Evolutionary conservation across 2,888 invertebrate genomes (phyloP), one percentile per base, ranked within the genome.

Genomic region (Hedya salicella): DNA sequence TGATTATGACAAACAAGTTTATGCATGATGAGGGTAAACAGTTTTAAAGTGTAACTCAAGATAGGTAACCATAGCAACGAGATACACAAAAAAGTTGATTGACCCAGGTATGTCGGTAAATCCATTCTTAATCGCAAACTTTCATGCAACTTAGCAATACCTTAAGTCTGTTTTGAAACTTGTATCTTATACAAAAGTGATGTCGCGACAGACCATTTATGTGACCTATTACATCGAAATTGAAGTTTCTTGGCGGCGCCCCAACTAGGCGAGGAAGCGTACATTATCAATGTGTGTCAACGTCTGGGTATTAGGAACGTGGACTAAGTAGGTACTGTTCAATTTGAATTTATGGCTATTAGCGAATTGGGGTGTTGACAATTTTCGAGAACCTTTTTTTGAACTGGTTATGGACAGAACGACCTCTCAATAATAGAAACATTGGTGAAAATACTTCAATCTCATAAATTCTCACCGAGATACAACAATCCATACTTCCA

Each of bases 201-300:
- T 46, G 59, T 44, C 44, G 63, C 49, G 49, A 49, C 53, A 48
- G 50, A 71, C 70, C 60, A 73, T 78, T 75, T 77, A 67, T 50
- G 72, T 77, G 74, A 80, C 68, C 75, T 78, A 80, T 75, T 75
- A 73, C 71, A 60, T 69, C 57, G 48, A 74, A 74, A 76, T 75
- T 73, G 71, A 65, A 67, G 56, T 68, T 69, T 70, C 68, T 70
- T 73, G 75, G 75, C 68, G 32, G 11, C 16, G 42, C 21, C 69
- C 68, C 69, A 74, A 71, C 52, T 53, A 65, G 53, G 60, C 52
- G 65, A 65, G 50, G 57, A 49, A 25, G 59, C 4, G 56, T 40
- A 40, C 30, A 46, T 25, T 39, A 52, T 42, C 44, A 17, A 0
- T 14, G 25, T 60, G 25, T 60, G 46, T 57, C 46, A 13, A 46